phyloP scores from a whole-genome alignment of 2,113 vertebrate genomes.

The Otus sunia region DNA sequence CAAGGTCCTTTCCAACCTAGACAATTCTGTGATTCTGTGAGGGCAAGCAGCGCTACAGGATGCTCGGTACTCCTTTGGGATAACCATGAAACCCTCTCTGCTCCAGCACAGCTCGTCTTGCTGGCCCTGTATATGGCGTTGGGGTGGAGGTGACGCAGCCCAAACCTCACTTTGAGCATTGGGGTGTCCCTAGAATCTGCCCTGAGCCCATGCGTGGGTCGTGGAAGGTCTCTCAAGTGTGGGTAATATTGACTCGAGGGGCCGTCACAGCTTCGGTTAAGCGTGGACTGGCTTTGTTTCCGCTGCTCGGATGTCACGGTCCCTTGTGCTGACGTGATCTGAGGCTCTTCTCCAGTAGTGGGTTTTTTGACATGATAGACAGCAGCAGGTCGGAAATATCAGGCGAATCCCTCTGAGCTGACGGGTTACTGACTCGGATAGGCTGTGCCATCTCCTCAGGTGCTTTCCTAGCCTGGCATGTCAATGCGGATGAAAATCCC shows the following conservation, averaged over 20 bases:
- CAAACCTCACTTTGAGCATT: accelerated
- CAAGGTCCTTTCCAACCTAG: no score
- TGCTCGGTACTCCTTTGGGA: background rate
- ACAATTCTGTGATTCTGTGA: no score
- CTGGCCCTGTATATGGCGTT: no score
- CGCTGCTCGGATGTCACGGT: background rate
- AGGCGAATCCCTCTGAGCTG: background rate
- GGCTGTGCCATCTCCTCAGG: background rate
- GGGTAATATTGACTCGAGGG: background rate
- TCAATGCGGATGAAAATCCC: background rate
- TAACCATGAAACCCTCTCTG: background rate
- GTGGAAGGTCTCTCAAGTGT: background rate
- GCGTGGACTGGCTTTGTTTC: background rate
- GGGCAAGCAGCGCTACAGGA: background rate
- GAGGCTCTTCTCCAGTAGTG: background rate
- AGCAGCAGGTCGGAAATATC: slow-evolving; percentile 10
- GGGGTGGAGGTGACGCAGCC: background rate
- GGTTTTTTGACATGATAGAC: slow-evolving; percentile 1
- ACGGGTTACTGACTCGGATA: background rate
- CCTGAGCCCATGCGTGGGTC: background rate
- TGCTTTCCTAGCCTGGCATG: background rate
- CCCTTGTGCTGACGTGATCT: background rate
- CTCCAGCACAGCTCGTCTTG: background rate
- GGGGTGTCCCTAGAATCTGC: background rate
- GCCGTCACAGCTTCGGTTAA: background rate